Conservation (phyloP, 2,113 vertebrate genomes). For the Bostrychus sinensis region DNA sequence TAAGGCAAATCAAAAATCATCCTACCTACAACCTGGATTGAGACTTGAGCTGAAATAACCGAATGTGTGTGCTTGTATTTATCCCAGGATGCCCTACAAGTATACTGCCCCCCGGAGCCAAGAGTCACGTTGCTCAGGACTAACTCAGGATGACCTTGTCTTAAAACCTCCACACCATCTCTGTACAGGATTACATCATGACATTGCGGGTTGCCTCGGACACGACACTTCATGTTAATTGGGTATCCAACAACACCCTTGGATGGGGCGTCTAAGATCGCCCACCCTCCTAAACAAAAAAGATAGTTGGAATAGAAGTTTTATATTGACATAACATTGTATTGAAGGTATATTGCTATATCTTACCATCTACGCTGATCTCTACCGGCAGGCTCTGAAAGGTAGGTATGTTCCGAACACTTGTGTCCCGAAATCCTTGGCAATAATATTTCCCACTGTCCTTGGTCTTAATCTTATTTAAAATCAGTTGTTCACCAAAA, state of each 20-base stretch:
- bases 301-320: too few relatives aligned
- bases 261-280: slow-evolving; percentile 45
- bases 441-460: slow-evolving; percentile 64
- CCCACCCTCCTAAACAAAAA: slow-evolving; percentile 66
- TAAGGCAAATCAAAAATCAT: not conserved
- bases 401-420: slow-evolving; percentile 9
- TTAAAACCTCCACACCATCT: slow-evolving; percentile 52
- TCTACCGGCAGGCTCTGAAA: slow-evolving; percentile 60
- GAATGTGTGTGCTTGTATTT: fast-evolving
- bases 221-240: slow-evolving; percentile 49
- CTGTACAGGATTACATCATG: slow-evolving; percentile 67
- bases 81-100: slow-evolving; percentile 72
- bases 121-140: slow-evolving; percentile 40
- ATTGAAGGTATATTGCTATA: not conserved
- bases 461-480: slow-evolving; percentile 7
- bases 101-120: slow-evolving; percentile 62
- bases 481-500: fast-evolving
- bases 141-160: not conserved
- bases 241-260: slow-evolving; percentile 37
- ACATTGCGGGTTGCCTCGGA: slow-evolving; percentile 32
- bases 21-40: slow-evolving; percentile 68
- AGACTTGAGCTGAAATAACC: slow-evolving; percentile 27
- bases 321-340: not conserved
- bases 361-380: slow-evolving; percentile 71
- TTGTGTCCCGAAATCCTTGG: slow-evolving; percentile 35